phyloP scores from a whole-genome alignment of 37 sponge, comb jelly and placozoan species.

The Diacarnus erythraeanus region DNA sequence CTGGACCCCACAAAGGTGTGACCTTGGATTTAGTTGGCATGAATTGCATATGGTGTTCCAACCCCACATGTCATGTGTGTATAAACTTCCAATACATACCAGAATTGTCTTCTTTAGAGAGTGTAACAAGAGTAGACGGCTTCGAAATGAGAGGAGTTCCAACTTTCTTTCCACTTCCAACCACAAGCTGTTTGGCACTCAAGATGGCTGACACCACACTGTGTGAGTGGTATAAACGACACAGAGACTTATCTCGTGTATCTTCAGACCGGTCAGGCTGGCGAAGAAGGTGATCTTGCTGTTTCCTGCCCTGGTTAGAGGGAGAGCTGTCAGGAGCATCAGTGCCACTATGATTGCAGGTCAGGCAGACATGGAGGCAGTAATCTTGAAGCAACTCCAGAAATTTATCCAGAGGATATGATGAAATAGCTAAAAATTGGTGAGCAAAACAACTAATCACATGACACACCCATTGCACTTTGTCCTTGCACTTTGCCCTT shows the following conservation, averaged over 20 bases:
- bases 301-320: not conserved
- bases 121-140: slow-evolving; percentile 11
- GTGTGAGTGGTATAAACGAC: slow-evolving; percentile 54
- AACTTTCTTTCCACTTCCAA: slow-evolving; percentile 10
- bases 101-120: slow-evolving; percentile 67
- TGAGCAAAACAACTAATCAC: no score
- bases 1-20: no score
- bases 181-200: slow-evolving; percentile 47
- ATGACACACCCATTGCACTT: no score
- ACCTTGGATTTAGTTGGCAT: no score
- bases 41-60: no score
- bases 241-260: not conserved
- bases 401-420: slow-evolving; percentile 6
- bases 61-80: no score
- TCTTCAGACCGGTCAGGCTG: not conserved
- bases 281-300: slow-evolving; percentile 21
- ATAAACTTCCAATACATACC: no score
- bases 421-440: not conserved
- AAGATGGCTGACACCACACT: slow-evolving; percentile 61
- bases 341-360: slow-evolving; percentile 3
- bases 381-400: slow-evolving; percentile 53
- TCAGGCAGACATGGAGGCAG: slow-evolving; percentile 50
- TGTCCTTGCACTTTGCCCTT: no score
- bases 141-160: slow-evolving; percentile 8
- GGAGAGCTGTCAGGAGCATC: not conserved